Base-by-base conservation (phyloP, 2,888 invertebrate species). In the Luffia ferchaultella region DNA sequence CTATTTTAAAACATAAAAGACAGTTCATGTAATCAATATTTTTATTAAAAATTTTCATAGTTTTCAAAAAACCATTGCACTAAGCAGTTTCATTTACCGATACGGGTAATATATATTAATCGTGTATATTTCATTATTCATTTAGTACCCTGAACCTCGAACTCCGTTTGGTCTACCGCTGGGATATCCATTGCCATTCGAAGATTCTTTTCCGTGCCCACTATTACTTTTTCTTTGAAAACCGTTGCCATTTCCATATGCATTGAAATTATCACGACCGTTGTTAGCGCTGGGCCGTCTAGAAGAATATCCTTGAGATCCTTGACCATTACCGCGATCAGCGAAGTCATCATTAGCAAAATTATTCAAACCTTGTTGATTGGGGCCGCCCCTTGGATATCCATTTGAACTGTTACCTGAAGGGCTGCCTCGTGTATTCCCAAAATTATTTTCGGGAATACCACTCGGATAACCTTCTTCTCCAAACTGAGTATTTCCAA, bases 131-230 rank as follows among this genome's bases (percentile, higher is more conserved):
- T n/a, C n/a, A n/a, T n/a, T n/a, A n/a, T 16, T 18, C 16, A 49
- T 43, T 71, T 57, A 83, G 58, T 73, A 83, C 50, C 83, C 83
- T 2, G 80, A 74, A n/a, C 83, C 83, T 49, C 76, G 64, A 1
- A 64, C 72, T 1, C 82, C 83, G 48, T 60, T 67, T 1, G 83
- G 83, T 9, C 73, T 75, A 43, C 82, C 53, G 52, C 59, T 57
- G 45, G 57, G 20, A 50, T 53, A 52, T 42, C 60, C 59, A 17
- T 45, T 43, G 12, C 19, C 51, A 43, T 45, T 44, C 18, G 45
- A 52, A 47, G 41, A 46, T 18, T 2, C 46, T 30, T 42, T 51
- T 44, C 42, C 30, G 49, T 16, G 53, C 49, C 2, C 50, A 30
- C 12, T 30, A 12, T 30, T 30, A 7, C 5, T 7, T 7, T 30